A percentile compares a stretch with the other conserved stretches of the same genome.
Conservation (phyloP, 2,888 invertebrate genomes). For the Ceraclea dissimilis region DNA sequence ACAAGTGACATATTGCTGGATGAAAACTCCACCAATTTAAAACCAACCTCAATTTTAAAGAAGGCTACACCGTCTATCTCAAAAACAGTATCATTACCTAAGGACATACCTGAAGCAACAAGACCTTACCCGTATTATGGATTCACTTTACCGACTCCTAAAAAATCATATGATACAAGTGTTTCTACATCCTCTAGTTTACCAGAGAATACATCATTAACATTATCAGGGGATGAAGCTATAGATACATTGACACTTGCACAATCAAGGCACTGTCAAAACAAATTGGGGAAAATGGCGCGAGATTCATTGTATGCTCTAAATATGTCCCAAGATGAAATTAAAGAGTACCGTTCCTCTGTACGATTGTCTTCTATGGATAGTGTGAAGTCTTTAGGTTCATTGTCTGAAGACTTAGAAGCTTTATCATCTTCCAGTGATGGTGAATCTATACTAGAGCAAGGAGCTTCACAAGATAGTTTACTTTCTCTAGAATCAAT, state of each 20-base stretch:
- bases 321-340: constrained; percentile 46
- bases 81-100: constrained; percentile 32
- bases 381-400: constrained; percentile 41
- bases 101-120: constrained; percentile 38
- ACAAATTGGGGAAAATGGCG: constrained; percentile 44
- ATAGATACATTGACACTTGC: constrained; percentile 40
- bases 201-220: constrained; percentile 29
- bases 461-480: constrained; percentile 43
- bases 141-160: constrained; percentile 34
- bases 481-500: constrained; percentile 44
- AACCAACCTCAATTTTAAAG: constrained; percentile 22
- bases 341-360: constrained; percentile 34
- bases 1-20: not conserved
- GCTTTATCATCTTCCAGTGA: constrained; percentile 35
- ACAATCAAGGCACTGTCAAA: constrained; percentile 35
- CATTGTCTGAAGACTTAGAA: constrained; percentile 39
- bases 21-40: not conserved
- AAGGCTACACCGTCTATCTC: not conserved
- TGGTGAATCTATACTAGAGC: constrained; percentile 35
- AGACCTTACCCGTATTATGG: constrained; percentile 11
- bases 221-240: constrained; percentile 43
- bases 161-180: constrained; percentile 6
- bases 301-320: constrained; percentile 42
- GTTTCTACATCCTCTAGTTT: constrained; percentile 9
- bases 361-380: constrained; percentile 41